Conservation (phyloP, 1,140 invertebrate genomes). For the Bombus superbus region DNA sequence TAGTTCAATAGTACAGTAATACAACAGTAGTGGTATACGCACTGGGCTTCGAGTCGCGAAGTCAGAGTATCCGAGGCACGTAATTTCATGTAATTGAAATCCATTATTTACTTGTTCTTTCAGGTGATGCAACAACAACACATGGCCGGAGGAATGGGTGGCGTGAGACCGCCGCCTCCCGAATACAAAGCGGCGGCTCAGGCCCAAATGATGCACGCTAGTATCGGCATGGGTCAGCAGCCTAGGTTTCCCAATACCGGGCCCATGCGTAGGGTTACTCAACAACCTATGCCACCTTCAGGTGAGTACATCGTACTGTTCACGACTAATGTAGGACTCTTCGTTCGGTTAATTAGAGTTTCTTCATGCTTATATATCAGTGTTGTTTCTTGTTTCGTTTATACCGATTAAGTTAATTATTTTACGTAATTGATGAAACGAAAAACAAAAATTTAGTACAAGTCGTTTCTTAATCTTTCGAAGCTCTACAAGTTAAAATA, state of each 20-base stretch:
- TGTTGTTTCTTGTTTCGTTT: too few relatives aligned
- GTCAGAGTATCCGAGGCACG: background rate
- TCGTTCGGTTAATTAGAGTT: background rate
- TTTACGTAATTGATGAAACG: background rate
- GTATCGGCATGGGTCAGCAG: constrained; percentile 80
- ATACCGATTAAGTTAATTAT: background rate
- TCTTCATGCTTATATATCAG: background rate
- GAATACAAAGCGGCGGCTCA: constrained; percentile 88
- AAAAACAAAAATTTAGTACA: too few relatives aligned
- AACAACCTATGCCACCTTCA: constrained; percentile 87
- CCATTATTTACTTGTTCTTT: constrained; percentile 42
- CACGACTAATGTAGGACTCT: background rate
- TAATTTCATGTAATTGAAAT: constrained; percentile 9
- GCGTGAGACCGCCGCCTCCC: constrained; percentile 87
- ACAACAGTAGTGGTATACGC: too few relatives aligned
- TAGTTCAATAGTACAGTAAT: background rate
- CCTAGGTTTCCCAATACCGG: constrained; percentile 83
- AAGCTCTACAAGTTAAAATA: too few relatives aligned
- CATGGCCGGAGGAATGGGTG: constrained; percentile 79
- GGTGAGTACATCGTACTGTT: constrained; percentile 75
- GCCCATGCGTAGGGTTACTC: constrained; percentile 85
- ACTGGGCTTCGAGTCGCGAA: too few relatives aligned
- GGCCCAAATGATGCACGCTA: constrained; percentile 85
- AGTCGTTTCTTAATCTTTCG: too few relatives aligned
- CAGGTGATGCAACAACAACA: constrained; percentile 83